Base-by-base conservation (phyloP, 2,113 vertebrate genomes). In the Electrona antarctica region DNA sequence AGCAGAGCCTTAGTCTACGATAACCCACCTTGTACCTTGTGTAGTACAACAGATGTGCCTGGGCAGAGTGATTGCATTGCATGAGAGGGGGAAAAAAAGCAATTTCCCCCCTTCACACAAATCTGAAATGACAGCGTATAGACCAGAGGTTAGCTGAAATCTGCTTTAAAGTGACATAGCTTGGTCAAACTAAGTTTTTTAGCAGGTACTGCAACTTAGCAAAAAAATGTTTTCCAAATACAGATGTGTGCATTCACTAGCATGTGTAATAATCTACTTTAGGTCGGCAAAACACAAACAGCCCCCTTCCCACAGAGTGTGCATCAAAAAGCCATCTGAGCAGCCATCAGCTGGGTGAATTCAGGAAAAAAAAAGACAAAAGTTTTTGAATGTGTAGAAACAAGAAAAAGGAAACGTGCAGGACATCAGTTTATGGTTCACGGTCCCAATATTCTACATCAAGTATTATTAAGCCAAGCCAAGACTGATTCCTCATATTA, bases 1-100 rank as follows among this genome's bases (percentile, higher is more conserved):
- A 6, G 33, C 5, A 41, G 33, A 60, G 11, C 10, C 28, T 13
- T n/a, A n/a, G 59, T 60, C 50, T 9, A 21, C 12, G 33, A 60
- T 45, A 45, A 7, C 33, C 12, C 59, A 60, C 59, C 11, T 33
- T 45, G 12, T 33, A 41, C 10, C 59, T 60, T 46, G 28, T 60
- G 28, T 46, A 15, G 10, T 11, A 60, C n/a, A 60, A 60, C 59
- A 60, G 59, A 45, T 60, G 59, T 60, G 59, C 28, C 28, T 11
- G 41, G 59, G 6, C 29, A 60, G 7, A 33, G 29, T 60, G 59
- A 60, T 60, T 33, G 59, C 13, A 60, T 60, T 45, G 59, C 8
- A 33, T 60, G 28, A 41, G 7, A 60, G 33, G 33, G 33, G 15
- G 12, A 41, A 10, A 41, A 60, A 60, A 60, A 3, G 1, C 10